phyloP scores from a whole-genome alignment of 2,888 invertebrate genomes.

The Cosmopolites sordidus region DNA sequence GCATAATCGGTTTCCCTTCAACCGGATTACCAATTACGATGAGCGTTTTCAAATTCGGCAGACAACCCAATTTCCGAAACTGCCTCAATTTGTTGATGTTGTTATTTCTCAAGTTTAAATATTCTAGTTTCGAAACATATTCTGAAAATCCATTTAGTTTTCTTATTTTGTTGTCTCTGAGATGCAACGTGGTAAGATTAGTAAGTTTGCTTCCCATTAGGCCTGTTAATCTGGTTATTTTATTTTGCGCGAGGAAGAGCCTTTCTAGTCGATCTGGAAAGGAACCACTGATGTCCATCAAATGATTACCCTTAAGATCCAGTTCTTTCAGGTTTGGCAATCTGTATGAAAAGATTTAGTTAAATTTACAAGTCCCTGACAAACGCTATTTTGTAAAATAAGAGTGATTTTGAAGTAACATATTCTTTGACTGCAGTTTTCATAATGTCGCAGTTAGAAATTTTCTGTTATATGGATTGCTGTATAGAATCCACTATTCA shows the following conservation, averaged over 20 bases:
- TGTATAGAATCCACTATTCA: too few species aligned
- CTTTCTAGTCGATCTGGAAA: constrained; percentile 60
- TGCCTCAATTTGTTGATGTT: constrained; percentile 53
- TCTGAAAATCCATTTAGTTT: constrained; percentile 53
- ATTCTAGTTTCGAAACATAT: constrained; percentile 49
- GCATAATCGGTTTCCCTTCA: constrained; percentile 22
- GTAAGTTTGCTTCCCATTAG: constrained; percentile 57
- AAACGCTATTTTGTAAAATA: too few species aligned
- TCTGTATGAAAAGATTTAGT: too few species aligned
- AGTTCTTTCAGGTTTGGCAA: constrained; percentile 50
- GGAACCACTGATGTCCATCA: constrained; percentile 48
- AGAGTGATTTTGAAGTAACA: too few species aligned
- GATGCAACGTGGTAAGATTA: constrained; percentile 65
- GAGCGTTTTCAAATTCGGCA: constrained; percentile 52
- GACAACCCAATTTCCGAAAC: constrained; percentile 52
- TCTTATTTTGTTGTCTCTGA: constrained; percentile 63
- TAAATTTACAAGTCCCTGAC: too few species aligned
- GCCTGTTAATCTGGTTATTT: constrained; percentile 32
- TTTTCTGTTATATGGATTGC: too few species aligned
- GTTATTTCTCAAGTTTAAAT: constrained; percentile 57
- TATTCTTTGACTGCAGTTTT: too few species aligned
- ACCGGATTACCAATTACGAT: constrained; percentile 56
- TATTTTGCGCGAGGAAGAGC: constrained; percentile 57
- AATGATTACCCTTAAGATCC: constrained; percentile 54
- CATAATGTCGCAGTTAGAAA: too few species aligned